Base-by-base conservation (phyloP, 2,113 vertebrate genomes). In the Oophaga pumilio region DNA sequence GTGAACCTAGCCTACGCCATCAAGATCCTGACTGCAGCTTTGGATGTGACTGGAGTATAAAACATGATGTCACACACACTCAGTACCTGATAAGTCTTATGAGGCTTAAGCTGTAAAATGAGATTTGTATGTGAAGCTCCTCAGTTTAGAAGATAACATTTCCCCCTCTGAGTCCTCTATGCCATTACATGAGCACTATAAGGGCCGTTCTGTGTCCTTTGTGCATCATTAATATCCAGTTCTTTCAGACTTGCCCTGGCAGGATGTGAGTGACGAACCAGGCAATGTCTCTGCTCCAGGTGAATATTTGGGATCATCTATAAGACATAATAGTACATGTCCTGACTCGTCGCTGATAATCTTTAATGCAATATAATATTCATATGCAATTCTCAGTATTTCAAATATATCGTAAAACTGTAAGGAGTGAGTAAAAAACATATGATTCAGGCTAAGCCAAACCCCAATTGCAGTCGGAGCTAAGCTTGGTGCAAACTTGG, bases 281-380 rank as follows among this genome's bases (percentile, higher is more conserved):
- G 57, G 77, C 17, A 28, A 53, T 52, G 68, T 57, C 53, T 56
- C 26, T 49, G 90, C 90, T 85, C 89, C 83, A 53, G 89, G 90
- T 91, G 90, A 91, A 94, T 93, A 90, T 93, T 90, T 92, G 86
- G 91, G 91, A 93, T 93, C 92, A 92, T 56, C 85, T 92, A 90
- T 90, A 91, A 92, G 86, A 90, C 90, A 92, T 74, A 64, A 64
- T 90, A 43, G 33, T 43, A 79, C 94, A 91, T 92, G 95, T 91
- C 92, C 69, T 76, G 85, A 89, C 93, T 91, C 84, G 90, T 64
- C 49, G 22, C 28, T 3, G 0, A 71, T 84, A 28, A 82, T 83
- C 79, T 66, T 76, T 83, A 64, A 76, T 64, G 68, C 7, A n/a
- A 9, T 26, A 52, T 52, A 68, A 69, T 68, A 20, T 83, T n/a